Conservation (phyloP, 2,888 invertebrate species). For the Phortica magna region DNA sequence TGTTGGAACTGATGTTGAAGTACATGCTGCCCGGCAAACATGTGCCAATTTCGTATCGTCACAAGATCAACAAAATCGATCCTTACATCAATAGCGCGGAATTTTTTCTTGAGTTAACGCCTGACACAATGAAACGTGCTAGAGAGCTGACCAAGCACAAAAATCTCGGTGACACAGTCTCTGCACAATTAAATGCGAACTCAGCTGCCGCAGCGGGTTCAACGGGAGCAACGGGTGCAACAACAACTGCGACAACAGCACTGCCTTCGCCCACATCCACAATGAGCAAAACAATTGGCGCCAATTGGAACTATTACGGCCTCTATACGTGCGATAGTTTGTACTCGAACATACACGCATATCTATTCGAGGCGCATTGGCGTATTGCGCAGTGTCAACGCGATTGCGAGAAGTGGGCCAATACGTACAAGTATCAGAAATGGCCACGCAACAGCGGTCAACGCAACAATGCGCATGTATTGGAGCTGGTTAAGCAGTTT, state of each 20-base stretch:
- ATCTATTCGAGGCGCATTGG: conserved; percentile 90
- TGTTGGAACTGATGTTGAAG: conserved; percentile 93
- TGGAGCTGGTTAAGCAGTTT: conserved; percentile 76
- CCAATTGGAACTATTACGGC: conserved; percentile 81
- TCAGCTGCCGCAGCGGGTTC: neutral
- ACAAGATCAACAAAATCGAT: conserved; percentile 85
- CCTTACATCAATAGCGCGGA: conserved; percentile 86
- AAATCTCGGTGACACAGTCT: conserved; percentile 61
- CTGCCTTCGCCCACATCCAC: conserved; percentile 68
- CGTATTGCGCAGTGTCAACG: conserved; percentile 86
- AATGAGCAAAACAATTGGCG: conserved; percentile 78
- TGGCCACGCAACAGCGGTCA: conserved; percentile 64
- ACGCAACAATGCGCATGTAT: conserved; percentile 64
- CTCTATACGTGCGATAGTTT: conserved; percentile 82
- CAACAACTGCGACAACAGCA: conserved; percentile 42
- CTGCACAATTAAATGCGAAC: conserved; percentile 26
- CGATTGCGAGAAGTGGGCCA: conserved; percentile 89
- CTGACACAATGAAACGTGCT: conserved; percentile 79
- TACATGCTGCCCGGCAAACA: conserved; percentile 90
- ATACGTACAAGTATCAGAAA: conserved; percentile 84
- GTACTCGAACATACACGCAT: conserved; percentile 90
- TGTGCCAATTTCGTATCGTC: conserved; percentile 86
- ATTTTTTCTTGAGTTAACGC: conserved; percentile 86
- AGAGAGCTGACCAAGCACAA: conserved; percentile 73
- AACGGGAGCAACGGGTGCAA: conserved; percentile 37